Percentiles rank a stretch among this genome's conserved stretches.
Conservation (phyloP, 2,797 vertebrate genomes). For the Knipowitschia caucasica region DNA sequence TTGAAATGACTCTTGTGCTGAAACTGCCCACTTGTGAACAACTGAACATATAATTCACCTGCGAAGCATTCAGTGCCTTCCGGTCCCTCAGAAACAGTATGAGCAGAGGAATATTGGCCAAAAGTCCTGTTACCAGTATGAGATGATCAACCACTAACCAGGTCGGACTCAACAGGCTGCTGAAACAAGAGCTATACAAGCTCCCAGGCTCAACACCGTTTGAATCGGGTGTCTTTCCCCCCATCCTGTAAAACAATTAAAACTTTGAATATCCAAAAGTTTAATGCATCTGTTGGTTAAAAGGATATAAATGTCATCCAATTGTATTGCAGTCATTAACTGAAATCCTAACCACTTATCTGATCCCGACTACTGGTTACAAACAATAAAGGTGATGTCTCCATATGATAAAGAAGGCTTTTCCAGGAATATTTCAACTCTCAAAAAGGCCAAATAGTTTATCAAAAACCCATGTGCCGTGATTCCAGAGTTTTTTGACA, state of each 20-base stretch:
- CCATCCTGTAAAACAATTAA: not conserved
- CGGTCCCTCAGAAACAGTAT: constrained; percentile 34
- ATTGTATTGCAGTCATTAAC: no score
- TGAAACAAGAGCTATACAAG: not conserved
- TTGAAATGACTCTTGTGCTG: no score
- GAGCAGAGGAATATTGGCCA: constrained; percentile 34
- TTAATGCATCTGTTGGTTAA: not conserved
- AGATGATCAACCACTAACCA: not conserved
- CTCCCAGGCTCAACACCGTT: not conserved
- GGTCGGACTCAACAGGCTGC: rapidly evolving
- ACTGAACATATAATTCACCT: no score
- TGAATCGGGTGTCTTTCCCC: rapidly evolving
- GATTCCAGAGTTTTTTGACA: no score
- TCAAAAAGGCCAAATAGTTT: no score
- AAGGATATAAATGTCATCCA: not conserved
- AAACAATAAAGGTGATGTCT: no score
- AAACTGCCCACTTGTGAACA: no score
- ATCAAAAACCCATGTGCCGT: no score
- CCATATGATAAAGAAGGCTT: no score
- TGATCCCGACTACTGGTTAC: no score
- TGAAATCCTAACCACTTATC: no score
- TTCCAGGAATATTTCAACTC: no score
- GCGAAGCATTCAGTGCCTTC: constrained; percentile 29
- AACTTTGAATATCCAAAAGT: not conserved
- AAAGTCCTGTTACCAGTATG: constrained; percentile 16